A percentile compares a stretch with the other conserved stretches of the same genome.
Conservation (phyloP, 30 jellyfish, hydroid and myxozoan genomes). For the Pelagia noctiluca region DNA sequence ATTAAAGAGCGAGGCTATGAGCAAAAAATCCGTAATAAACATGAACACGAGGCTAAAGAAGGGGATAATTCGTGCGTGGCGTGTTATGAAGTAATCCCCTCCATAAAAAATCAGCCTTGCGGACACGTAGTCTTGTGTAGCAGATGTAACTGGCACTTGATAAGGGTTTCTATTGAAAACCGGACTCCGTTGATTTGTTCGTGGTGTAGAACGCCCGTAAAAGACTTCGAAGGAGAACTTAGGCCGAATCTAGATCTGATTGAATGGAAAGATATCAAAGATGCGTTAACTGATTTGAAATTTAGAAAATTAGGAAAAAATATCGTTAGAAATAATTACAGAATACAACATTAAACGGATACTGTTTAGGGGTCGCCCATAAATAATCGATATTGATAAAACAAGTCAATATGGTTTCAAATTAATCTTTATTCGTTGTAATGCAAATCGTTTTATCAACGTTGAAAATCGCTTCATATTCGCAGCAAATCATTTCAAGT, state of each 20-base stretch:
- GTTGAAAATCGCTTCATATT: too few relatives aligned
- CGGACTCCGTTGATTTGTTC: constrained; percentile 51
- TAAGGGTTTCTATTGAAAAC: constrained; percentile 59
- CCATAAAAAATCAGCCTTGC: constrained; percentile 54
- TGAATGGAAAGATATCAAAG: constrained; percentile 42
- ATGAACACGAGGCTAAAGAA: neutral
- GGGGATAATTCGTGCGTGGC: constrained; percentile 52
- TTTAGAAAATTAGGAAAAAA: neutral
- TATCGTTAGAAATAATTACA: neutral
- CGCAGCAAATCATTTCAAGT: too few relatives aligned
- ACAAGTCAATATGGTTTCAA: too few relatives aligned
- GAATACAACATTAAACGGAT: neutral
- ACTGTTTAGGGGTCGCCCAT: too few relatives aligned
- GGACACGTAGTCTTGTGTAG: constrained; percentile 68
- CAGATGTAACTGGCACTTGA: constrained; percentile 62
- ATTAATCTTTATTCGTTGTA: too few relatives aligned
- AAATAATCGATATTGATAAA: too few relatives aligned
- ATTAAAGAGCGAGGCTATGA: constrained; percentile 24
- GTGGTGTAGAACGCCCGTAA: constrained; percentile 64
- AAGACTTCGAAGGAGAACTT: constrained; percentile 58
- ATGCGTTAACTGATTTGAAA: constrained; percentile 27
- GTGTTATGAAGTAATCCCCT: constrained; percentile 62
- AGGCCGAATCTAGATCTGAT: constrained; percentile 48
- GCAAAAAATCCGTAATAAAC: neutral
- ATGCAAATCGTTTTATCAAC: too few relatives aligned